Evolutionary conservation across 2,888 invertebrate species (phyloP).

Genomic region (Noctuana brunneofusca): DNA sequence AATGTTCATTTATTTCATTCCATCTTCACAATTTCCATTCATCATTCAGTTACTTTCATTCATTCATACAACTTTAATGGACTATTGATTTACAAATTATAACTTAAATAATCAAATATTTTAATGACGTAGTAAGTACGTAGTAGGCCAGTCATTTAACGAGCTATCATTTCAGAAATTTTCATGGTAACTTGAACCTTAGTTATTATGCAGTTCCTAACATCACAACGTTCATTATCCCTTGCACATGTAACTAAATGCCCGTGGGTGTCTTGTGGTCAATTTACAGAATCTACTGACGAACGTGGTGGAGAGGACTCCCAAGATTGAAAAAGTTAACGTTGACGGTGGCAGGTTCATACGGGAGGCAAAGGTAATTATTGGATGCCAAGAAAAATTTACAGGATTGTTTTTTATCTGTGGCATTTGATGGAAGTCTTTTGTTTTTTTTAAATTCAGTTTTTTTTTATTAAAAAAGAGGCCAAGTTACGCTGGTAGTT

Average conservation of each 20-base stretch:
- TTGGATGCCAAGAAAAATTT: conserved; percentile 35
- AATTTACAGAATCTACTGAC: conserved; percentile 92
- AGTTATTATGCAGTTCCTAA: conserved; percentile 1
- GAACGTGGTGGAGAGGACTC: conserved; percentile 95
- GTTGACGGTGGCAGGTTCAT: conserved; percentile 97
- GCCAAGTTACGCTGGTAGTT: too few relatives aligned
- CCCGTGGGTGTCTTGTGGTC: conserved; percentile 63
- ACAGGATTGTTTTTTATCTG: conserved; percentile 39
- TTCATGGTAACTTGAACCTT: neutral
- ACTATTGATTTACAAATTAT: too few relatives aligned
- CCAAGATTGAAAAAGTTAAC: conserved; percentile 97
- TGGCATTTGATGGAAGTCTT: conserved; percentile 46
- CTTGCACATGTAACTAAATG: conserved; percentile 37
- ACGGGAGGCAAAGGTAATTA: conserved; percentile 97
- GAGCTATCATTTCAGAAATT: neutral
- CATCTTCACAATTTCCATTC: neutral
- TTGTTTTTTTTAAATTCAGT: neutral
- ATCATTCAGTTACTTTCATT: conserved; percentile 4
- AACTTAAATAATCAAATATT: too few relatives aligned
- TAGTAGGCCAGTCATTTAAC: neutral
- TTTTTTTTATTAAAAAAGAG: neutral
- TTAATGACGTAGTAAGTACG: too few relatives aligned
- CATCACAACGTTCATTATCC: conserved; percentile 21
- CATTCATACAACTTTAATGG: neutral
- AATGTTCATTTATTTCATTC: neutral